Evolutionary conservation across 1,140 invertebrate genomes (phyloP), one percentile per base, ranked within the genome.

Genomic region (Catajapyx aquilonaris): DNA sequence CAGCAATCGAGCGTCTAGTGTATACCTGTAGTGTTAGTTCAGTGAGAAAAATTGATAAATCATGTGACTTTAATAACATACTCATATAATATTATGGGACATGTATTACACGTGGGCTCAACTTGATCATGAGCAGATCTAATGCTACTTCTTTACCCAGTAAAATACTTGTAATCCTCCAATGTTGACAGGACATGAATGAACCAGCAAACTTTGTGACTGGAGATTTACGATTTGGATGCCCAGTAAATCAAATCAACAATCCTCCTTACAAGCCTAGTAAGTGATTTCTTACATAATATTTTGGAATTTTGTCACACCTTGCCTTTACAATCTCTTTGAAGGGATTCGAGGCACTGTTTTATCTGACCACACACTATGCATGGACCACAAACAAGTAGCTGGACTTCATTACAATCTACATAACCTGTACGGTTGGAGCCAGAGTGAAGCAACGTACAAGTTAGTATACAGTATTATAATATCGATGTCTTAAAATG

Each of bases 391-490:
- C 19, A 20, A 31, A 1, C 48, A 58, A 20, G 18, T 35, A 23
- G 9, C 38, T 32, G 42, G 49, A 33, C 36, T 39, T 1, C 58
- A 60, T 43, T 60, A 60, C 42, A 49, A 60, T 43, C 45, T 55
- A 17, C 57, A 60, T 38, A 55, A 41, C 46, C 44, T 60, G 9
- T 59, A 58, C 41, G 60, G 58, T 2, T 53, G 52, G 46, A 45
- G 46, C 23, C 60, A 73, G 46, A 53, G 61, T 3, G 51, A 49
- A 17, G 50, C 60, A 5, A 66, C 70, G 44, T 54, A 42, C 40
- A 40, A 51, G 62, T 48, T 49, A 47, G 45, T 41, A 28, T 9
- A 7, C 7, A 9, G 7, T 30, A 40, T n/a, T n/a, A n/a, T n/a
- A n/a, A n/a, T n/a, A n/a, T n/a, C n/a, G n/a, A n/a, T n/a, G n/a